A percentile compares a stretch with the other conserved stretches of the same genome.
Evolutionary conservation across 2,888 invertebrate species (phyloP).

Genomic region (Didymodactylos carnosus): DNA sequence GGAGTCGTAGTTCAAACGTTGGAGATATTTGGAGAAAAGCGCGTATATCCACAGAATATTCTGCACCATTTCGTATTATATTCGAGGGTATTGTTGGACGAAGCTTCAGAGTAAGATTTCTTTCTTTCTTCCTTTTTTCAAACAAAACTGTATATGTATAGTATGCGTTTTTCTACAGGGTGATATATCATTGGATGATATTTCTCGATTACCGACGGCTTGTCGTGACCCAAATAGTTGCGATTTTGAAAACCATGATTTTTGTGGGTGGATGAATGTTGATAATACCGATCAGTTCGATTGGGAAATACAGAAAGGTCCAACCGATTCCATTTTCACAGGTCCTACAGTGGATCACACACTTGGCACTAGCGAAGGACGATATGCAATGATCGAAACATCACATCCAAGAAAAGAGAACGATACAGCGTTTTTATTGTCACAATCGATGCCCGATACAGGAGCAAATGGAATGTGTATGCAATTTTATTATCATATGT

Average conservation of each 20-base stretch:
- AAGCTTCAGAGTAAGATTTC: no score
- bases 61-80: no score
- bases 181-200: slow-evolving; percentile 28
- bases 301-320: slow-evolving; percentile 20
- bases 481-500: slow-evolving; percentile 13
- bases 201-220: slow-evolving; percentile 14
- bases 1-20: no score
- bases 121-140: no score
- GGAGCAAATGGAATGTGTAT: no score
- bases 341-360: slow-evolving; percentile 24
- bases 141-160: no score
- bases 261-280: slow-evolving; percentile 9
- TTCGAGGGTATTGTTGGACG: no score
- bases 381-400: slow-evolving; percentile 22
- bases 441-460: no score
- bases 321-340: slow-evolving; percentile 20
- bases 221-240: slow-evolving; percentile 16
- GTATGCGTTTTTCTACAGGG: no score
- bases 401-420: slow-evolving; percentile 17
- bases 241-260: slow-evolving; percentile 13
- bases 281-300: slow-evolving; percentile 11
- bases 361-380: slow-evolving; percentile 16
- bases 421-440: no score
- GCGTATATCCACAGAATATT: no score
- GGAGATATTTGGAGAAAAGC: no score